These are phyloP conservation scores for Styela clava DNA, from an alignment of 23 tunicate species.

Conservation along the genomic window DNA sequence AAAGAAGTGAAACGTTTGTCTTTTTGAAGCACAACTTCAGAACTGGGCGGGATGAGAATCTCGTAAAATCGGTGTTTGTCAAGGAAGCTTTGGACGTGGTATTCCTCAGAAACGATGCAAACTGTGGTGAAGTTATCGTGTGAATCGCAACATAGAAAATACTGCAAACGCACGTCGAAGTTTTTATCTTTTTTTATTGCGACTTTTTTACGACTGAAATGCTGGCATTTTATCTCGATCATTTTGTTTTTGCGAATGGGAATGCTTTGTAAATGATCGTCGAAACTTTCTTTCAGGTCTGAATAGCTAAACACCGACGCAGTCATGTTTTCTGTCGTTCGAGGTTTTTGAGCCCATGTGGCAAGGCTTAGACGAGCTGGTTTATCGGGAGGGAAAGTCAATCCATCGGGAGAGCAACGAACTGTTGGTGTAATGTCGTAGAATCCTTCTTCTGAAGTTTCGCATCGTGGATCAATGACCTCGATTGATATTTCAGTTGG, in stretches of 20 bases:
- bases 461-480: background rate
- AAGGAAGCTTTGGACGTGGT: background rate
- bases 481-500: background rate
- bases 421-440: background rate
- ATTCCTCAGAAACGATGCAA: background rate
- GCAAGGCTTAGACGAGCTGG: background rate
- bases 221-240: background rate
- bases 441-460: background rate
- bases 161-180: background rate
- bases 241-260: background rate
- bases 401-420: background rate
- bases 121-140: background rate
- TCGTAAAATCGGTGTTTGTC: background rate
- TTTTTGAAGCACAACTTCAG: no score
- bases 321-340: no score
- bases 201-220: background rate
- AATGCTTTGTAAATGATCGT: no score
- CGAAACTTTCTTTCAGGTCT: no score
- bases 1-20: no score
- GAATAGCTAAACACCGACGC: no score
- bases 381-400: background rate
- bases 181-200: background rate
- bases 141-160: background rate
- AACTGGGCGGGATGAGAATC: background rate
- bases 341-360: background rate